Conservation (phyloP, 2,797 vertebrate genomes). For the Holocentrus rufus region DNA sequence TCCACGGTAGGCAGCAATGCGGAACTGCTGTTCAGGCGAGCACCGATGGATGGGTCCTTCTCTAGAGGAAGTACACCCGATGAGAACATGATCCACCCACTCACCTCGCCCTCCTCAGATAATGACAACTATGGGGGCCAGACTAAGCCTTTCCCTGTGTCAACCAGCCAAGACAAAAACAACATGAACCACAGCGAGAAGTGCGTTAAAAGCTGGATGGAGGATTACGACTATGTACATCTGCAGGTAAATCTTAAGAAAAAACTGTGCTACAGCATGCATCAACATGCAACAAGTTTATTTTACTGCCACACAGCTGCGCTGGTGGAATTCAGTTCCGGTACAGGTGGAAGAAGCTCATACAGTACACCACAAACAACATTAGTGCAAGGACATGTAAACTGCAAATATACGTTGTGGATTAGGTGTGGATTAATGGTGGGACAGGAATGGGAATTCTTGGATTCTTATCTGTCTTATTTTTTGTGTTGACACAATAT, state of each 20-base stretch:
- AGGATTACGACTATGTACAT: conserved; percentile 98
- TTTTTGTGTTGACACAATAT: background rate
- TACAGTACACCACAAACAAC: too few relatives aligned
- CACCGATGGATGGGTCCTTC: conserved; percentile 61
- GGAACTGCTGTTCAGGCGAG: conserved; percentile 87
- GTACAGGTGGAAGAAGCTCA: too few relatives aligned
- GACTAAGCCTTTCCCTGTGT: conserved; percentile 77
- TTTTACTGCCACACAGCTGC: background rate
- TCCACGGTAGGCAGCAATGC: conserved; percentile 87
- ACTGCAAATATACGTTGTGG: too few relatives aligned
- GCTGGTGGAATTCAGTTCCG: too few relatives aligned
- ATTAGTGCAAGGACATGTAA: too few relatives aligned
- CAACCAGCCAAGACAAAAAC: conserved; percentile 80
- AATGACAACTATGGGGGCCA: conserved; percentile 75
- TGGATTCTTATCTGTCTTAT: background rate
- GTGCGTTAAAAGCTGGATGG: conserved; percentile 98
- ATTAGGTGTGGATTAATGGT: too few relatives aligned
- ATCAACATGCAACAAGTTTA: background rate
- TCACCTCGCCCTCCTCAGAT: conserved; percentile 73
- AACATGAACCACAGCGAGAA: conserved; percentile 84
- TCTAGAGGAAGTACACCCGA: conserved; percentile 70
- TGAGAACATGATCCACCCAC: conserved; percentile 67
- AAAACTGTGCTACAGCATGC: background rate
- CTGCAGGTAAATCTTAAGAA: conserved; percentile 85
- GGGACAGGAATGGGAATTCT: background rate